These are phyloP conservation scores for Papilio dardanus DNA, from an alignment of 1,140 invertebrate genomes.

Conservation along the genomic window DNA sequence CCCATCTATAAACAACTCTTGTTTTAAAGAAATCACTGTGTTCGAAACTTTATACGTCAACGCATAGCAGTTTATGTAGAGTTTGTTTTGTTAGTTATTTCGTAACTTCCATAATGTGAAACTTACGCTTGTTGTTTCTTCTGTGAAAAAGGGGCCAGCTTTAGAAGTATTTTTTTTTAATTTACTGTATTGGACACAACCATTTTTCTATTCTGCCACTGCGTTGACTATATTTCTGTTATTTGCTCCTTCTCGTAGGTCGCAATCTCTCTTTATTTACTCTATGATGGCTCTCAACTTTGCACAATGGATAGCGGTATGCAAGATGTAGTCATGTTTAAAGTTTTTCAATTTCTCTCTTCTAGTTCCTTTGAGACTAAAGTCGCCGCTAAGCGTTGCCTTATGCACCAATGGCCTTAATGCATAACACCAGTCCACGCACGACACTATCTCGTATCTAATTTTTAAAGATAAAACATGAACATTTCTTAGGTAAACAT, in stretches of 20 bases:
- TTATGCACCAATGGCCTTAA: conserved; percentile 28
- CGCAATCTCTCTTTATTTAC: too few species aligned
- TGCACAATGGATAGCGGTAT: too few species aligned
- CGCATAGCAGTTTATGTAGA: not conserved
- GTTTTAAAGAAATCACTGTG: conserved; percentile 31
- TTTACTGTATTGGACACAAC: too few species aligned
- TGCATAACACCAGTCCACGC: conserved; percentile 32
- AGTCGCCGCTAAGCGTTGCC: not conserved
- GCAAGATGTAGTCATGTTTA: not conserved
- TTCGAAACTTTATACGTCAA: conserved; percentile 6
- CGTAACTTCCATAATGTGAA: not conserved
- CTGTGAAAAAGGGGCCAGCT: too few species aligned
- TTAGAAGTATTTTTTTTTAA: too few species aligned
- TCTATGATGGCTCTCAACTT: too few species aligned
- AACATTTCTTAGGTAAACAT: conserved; percentile 37
- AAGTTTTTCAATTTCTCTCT: too few species aligned
- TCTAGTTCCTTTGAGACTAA: too few species aligned
- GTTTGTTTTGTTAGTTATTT: conserved; percentile 2
- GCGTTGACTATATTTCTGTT: too few species aligned
- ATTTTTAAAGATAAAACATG: conserved; percentile 65
- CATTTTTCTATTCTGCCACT: too few species aligned
- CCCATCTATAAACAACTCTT: conserved; percentile 28
- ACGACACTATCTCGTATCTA: conserved; percentile 66
- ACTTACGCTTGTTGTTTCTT: too few species aligned
- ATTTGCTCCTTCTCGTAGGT: too few species aligned